Conservation (phyloP, 2,888 invertebrate genomes). For the Limenitis camilla region DNA sequence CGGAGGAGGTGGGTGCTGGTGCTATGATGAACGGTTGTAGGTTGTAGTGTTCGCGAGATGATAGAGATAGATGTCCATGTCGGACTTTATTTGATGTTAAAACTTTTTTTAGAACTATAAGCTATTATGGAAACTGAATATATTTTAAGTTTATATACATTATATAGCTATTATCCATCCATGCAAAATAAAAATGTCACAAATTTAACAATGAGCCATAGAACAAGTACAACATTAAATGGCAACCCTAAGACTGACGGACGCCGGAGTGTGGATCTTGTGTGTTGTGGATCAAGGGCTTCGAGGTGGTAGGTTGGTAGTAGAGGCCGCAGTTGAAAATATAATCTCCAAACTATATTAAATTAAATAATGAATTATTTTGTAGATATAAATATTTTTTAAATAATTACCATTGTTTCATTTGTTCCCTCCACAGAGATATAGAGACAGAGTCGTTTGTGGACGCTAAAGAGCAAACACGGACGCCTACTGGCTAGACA, state of each 20-base stretch:
- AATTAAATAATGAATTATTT: conserved; percentile 11
- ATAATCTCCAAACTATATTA: conserved; percentile 18
- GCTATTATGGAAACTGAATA: conserved; percentile 4
- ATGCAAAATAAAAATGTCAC: too few species aligned
- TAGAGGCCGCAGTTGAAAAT: not conserved
- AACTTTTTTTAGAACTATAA: conserved; percentile 20
- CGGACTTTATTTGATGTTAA: conserved; percentile 25
- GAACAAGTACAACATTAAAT: not conserved
- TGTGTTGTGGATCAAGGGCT: not conserved
- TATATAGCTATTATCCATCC: too few species aligned
- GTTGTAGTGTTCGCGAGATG: not conserved
- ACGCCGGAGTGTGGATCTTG: not conserved
- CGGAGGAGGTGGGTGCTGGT: too few species aligned
- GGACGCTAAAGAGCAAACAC: too few species aligned
- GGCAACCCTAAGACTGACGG: not conserved
- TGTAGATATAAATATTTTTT: conserved; percentile 23
- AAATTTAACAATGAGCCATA: too few species aligned
- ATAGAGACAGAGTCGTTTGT: too few species aligned
- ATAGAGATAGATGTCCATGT: conserved; percentile 9
- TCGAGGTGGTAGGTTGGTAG: too few species aligned
- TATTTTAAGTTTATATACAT: conserved; percentile 7
- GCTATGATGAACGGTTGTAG: too few species aligned
- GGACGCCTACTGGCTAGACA: too few species aligned
- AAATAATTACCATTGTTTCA: not conserved
- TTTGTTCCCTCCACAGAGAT: conserved; percentile 4